Evolutionary conservation across 2,888 invertebrate genomes (phyloP).

Genomic region (Elegia similella): DNA sequence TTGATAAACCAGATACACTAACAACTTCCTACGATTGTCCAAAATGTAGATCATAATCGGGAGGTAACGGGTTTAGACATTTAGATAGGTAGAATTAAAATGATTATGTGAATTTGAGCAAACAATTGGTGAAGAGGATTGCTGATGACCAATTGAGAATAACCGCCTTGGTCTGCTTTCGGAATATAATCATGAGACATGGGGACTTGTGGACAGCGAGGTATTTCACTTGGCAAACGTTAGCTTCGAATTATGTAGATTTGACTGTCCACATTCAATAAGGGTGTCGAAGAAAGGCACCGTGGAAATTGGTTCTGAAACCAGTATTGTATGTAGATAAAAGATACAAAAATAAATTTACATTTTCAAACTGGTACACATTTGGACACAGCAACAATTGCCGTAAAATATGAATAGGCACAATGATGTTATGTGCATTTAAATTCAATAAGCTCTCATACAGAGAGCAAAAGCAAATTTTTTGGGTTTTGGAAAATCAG

Average conservation of each 20-base stretch:
- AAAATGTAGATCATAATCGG: constrained; percentile 39
- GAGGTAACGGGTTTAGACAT: constrained; percentile 48
- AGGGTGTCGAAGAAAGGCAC: constrained; percentile 46
- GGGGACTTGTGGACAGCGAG: constrained; percentile 25
- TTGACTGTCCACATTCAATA: constrained; percentile 44
- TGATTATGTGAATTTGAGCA: constrained; percentile 48
- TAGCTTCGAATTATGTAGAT: constrained; percentile 35
- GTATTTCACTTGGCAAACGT: constrained; percentile 34
- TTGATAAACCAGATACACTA: constrained; percentile 35
- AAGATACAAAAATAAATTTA: constrained; percentile 37
- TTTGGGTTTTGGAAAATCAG: neutral
- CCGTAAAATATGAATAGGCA: constrained; percentile 35
- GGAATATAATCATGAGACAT: constrained; percentile 21
- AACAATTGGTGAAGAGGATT: constrained; percentile 37
- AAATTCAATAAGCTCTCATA: constrained; percentile 23
- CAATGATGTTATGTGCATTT: constrained; percentile 36
- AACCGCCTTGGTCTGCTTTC: constrained; percentile 17
- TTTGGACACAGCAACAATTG: constrained; percentile 33
- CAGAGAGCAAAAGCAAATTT: constrained; percentile 8
- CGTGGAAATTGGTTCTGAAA: constrained; percentile 60
- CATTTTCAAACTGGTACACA: constrained; percentile 37
- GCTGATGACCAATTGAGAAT: constrained; percentile 25
- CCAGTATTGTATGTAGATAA: constrained; percentile 44
- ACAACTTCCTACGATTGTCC: constrained; percentile 55
- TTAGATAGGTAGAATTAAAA: constrained; percentile 47